A percentile compares a stretch with the other conserved stretches of the same genome.
phyloP scores from a whole-genome alignment of 2,113 vertebrate species.

The Ophthalmolycus amberensis region DNA sequence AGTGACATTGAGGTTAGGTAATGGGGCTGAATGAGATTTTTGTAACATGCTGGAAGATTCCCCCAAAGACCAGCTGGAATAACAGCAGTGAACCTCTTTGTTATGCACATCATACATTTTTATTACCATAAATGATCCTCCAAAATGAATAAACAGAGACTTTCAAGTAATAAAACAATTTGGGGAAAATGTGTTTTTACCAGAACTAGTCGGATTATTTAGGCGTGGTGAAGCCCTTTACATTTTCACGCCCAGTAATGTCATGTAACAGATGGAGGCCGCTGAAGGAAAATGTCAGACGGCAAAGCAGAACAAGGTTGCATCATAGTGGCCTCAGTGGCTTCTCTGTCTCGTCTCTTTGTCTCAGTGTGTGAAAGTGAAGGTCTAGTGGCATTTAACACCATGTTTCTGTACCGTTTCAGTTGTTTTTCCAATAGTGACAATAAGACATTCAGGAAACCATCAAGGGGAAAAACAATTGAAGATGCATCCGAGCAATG shows the following conservation, averaged over 20 bases:
- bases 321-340: conserved; percentile 1
- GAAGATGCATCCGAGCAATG: not conserved
- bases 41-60: conserved; percentile 28
- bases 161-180: conserved; percentile 60
- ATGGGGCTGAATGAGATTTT: conserved; percentile 11
- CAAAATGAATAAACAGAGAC: conserved; percentile 36
- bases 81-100: not conserved
- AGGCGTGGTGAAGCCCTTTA: conserved; percentile 54
- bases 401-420: conserved; percentile 4
- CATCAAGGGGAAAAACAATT: not conserved
- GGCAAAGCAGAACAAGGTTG: conserved; percentile 3
- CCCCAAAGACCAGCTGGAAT: not conserved
- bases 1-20: conserved; percentile 50
- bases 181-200: not conserved
- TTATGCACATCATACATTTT: conserved; percentile 64
- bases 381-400: not conserved
- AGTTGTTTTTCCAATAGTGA: not conserved
- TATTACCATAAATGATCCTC: conserved; percentile 40
- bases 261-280: conserved; percentile 44
- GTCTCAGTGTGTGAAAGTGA: not conserved
- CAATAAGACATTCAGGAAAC: not conserved
- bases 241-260: conserved; percentile 4
- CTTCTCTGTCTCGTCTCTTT: not conserved
- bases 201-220: conserved; percentile 8
- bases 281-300: conserved; percentile 28